Evolutionary conservation across 1,140 invertebrate genomes (phyloP).

Genomic region (Drosophila lowei): DNA sequence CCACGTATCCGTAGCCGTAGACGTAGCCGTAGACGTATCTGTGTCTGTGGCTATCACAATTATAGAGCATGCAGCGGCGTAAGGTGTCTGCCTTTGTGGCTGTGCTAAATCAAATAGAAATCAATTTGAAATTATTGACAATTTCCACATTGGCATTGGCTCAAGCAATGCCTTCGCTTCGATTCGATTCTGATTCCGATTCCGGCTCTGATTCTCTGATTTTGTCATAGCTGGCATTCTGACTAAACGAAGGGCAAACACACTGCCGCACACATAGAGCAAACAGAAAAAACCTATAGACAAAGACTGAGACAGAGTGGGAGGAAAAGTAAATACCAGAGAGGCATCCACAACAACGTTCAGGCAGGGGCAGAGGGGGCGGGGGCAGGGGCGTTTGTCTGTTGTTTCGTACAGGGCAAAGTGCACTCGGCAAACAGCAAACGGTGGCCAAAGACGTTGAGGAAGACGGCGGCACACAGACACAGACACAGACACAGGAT

Average conservation of each 20-base stretch:
- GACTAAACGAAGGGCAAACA: slow-evolving; percentile 77
- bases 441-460: slow-evolving; percentile 17
- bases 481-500: not conserved
- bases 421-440: slow-evolving; percentile 64
- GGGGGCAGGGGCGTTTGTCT: slow-evolving; percentile 7
- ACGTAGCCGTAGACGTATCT: slow-evolving; percentile 23
- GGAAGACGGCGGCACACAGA: not conserved
- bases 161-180: slow-evolving; percentile 53
- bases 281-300: slow-evolving; percentile 42
- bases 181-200: slow-evolving; percentile 47
- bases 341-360: slow-evolving; percentile 5
- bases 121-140: slow-evolving; percentile 83
- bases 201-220: slow-evolving; percentile 43
- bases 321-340: slow-evolving; percentile 59
- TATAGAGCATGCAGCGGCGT: slow-evolving; percentile 31
- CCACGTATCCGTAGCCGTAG: slow-evolving; percentile 4
- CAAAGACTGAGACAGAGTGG: slow-evolving; percentile 27
- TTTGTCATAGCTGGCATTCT: slow-evolving; percentile 67
- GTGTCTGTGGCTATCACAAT: slow-evolving; percentile 34
- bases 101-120: slow-evolving; percentile 82
- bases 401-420: slow-evolving; percentile 44
- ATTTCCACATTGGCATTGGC: slow-evolving; percentile 80
- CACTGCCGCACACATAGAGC: slow-evolving; percentile 18
- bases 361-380: too few relatives aligned
- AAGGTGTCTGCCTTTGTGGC: slow-evolving; percentile 39